These are phyloP conservation scores for Ophioninae sp. DNA, from an alignment of 2,888 invertebrate genomes.

Conservation along the genomic window DNA sequence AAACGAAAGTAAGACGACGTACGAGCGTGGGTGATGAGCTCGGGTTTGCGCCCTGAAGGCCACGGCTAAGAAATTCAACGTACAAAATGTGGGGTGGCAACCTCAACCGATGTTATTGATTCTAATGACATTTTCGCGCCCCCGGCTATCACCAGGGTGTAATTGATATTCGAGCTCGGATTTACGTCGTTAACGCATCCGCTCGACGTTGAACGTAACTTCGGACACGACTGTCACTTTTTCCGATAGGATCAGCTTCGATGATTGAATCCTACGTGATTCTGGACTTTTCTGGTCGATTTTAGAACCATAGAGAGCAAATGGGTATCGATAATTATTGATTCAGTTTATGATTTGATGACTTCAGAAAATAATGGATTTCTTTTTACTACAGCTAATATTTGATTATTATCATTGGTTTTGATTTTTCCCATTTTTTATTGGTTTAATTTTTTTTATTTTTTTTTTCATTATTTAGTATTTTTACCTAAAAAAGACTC, in stretches of 20 bases:
- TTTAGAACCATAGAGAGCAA: too few species aligned
- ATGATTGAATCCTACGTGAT: too few species aligned
- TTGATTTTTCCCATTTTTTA: too few species aligned
- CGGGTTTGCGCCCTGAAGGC: conserved; percentile 53
- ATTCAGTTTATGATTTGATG: too few species aligned
- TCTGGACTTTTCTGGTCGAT: too few species aligned
- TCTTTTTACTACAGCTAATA: too few species aligned
- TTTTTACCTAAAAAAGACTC: too few species aligned
- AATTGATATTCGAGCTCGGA: conserved; percentile 75
- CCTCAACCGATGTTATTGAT: conserved; percentile 74
- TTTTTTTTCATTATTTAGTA: too few species aligned
- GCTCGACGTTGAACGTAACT: background rate
- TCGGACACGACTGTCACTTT: background rate
- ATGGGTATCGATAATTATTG: too few species aligned
- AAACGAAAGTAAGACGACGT: conserved; percentile 5
- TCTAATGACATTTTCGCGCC: conserved; percentile 79
- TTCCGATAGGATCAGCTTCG: conserved; percentile 1
- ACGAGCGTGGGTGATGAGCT: conserved; percentile 48
- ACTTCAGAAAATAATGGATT: too few species aligned
- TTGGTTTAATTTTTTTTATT: too few species aligned
- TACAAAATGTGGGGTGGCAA: conserved; percentile 54
- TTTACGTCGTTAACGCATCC: conserved; percentile 48
- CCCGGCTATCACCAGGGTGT: conserved; percentile 73
- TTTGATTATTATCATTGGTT: too few species aligned
- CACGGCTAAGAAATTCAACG: conserved; percentile 60